Conservation (phyloP, 30 jellyfish, hydroid and myxozoan species). For the Aurelia coerulea region DNA sequence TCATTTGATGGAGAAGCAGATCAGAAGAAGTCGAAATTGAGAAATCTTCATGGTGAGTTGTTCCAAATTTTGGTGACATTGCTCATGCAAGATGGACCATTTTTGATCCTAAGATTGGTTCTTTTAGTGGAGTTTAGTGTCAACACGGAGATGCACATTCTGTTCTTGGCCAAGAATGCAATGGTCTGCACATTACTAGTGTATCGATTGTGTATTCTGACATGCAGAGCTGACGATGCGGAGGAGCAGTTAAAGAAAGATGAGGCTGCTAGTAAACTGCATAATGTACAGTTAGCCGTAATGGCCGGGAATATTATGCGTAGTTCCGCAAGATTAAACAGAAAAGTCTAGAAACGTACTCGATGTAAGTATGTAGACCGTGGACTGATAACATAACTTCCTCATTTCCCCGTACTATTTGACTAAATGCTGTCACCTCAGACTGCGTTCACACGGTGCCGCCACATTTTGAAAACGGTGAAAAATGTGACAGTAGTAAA, state of each 20-base stretch:
- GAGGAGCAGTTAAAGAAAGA: slow-evolving; percentile 62
- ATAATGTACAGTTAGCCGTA: slow-evolving; percentile 83
- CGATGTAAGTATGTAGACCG: too few relatives aligned
- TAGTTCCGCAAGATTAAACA: neutral
- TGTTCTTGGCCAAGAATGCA: slow-evolving; percentile 84
- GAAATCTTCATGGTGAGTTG: slow-evolving; percentile 78
- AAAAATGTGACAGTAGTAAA: too few relatives aligned
- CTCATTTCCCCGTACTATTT: too few relatives aligned
- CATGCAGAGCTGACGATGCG: slow-evolving; percentile 83
- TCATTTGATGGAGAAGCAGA: slow-evolving; percentile 78
- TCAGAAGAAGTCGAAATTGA: slow-evolving; percentile 33
- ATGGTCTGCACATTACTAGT: slow-evolving; percentile 81
- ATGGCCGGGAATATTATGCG: slow-evolving; percentile 73
- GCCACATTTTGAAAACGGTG: too few relatives aligned
- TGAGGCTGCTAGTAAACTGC: slow-evolving; percentile 86
- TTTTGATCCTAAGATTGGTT: slow-evolving; percentile 69
- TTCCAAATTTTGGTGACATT: slow-evolving; percentile 81
- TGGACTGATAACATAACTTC: too few relatives aligned
- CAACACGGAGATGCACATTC: slow-evolving; percentile 81
- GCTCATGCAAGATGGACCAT: slow-evolving; percentile 93
- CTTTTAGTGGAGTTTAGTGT: slow-evolving; percentile 61
- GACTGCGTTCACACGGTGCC: too few relatives aligned
- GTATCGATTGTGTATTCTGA: slow-evolving; percentile 76
- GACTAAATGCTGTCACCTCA: too few relatives aligned
- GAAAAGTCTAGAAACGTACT: neutral